Evolutionary conservation across 2,797 vertebrate genomes (phyloP), one percentile per base, ranked within the genome.

Genomic region (Thripadectes ignobilis): DNA sequence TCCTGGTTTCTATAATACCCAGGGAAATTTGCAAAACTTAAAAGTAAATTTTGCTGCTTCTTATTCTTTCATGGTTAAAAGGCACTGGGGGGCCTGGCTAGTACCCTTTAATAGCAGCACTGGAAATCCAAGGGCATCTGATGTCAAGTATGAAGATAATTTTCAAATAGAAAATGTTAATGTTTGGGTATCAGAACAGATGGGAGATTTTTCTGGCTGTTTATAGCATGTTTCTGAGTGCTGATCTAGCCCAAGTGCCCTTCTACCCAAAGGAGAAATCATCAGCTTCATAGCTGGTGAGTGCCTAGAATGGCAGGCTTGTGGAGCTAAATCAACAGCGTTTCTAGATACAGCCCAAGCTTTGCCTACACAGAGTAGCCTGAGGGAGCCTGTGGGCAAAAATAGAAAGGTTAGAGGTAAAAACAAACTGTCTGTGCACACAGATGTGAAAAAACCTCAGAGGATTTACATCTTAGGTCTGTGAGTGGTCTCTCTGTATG

Each of bases 331-430:
- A 61, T 38, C 65, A 49, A n/a, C 58, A 65, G 39, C 0, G 0
- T 61, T 7, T 66, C 51, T 74, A 48, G 43, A 63, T 69, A 91
- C 73, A 89, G 63, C 59, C 78, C 72, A 90, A 86, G 69, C 89
- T 49, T 65, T 69, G 21, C 71, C 96, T 94, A 84, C 46, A 41
- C 32, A 30, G 78, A 6, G 49, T 73, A 92, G 92, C 96, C 96
- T 88, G 49, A 8, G 55, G 91, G 90, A 89, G 74, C 32, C 81
- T 3, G 1, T 88, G 6, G 38, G 92, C 96, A 97, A 93, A 97
- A 97, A 76, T 66, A 95, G 95, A 96, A 97, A 96, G 80, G 58
- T 93, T 61, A 69, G 77, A 94, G 69, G 85, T 95, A 95, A 97
- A 96, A 93, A 26, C 46, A 95, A 92, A 36, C 67, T 91, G 71